Conservation (phyloP, 2,797 vertebrate species). For the Myotis vivesi region DNA sequence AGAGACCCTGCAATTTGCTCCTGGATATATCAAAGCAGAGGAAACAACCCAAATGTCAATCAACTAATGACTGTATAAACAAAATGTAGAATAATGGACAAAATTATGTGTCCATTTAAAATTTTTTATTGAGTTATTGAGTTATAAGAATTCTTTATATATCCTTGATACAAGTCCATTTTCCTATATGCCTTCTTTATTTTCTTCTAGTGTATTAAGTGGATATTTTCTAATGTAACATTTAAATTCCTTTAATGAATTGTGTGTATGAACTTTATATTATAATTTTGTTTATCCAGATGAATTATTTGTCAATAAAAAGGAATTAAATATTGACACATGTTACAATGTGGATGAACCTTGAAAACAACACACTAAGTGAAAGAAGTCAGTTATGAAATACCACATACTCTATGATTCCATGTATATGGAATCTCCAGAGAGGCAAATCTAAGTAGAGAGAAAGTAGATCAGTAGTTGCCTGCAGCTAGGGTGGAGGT, state of each 20-base stretch:
- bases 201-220: neutral
- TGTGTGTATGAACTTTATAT: neutral
- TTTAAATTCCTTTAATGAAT: neutral
- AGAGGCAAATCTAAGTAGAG: neutral
- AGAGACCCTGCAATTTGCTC: neutral
- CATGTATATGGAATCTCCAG: neutral
- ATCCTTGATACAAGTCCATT: neutral
- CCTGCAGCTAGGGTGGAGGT: neutral
- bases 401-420: neutral
- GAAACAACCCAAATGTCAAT: neutral
- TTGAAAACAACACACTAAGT: neutral
- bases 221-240: neutral
- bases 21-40: neutral
- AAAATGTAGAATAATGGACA: neutral
- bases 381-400: neutral
- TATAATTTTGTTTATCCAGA: neutral
- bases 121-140: neutral
- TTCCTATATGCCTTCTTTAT: neutral
- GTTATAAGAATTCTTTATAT: neutral
- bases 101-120: no score
- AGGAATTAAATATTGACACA: neutral
- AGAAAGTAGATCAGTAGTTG: neutral
- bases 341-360: neutral
- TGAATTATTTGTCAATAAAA: neutral
- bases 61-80: neutral